phyloP scores from a whole-genome alignment of 2,797 vertebrate genomes.

The Muscicapa comitata region DNA sequence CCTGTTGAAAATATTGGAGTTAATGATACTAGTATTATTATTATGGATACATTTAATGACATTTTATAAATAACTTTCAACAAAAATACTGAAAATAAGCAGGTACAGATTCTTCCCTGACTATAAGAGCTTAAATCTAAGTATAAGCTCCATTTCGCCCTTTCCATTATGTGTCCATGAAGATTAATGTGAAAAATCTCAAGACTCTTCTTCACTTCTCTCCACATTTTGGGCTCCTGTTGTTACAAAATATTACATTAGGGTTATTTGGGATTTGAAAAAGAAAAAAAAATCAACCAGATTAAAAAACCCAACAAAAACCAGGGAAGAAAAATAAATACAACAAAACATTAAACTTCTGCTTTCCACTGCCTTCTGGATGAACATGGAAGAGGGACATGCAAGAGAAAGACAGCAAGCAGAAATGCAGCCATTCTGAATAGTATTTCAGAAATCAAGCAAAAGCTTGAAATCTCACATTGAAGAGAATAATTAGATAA shows the following conservation, averaged over 20 bases:
- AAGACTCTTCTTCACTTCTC: not conserved
- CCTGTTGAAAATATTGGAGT: constrained; percentile 74
- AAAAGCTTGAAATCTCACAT: not conserved
- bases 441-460: not conserved
- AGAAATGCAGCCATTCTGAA: not conserved
- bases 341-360: not conserved
- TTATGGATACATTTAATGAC: not conserved
- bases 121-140: not conserved
- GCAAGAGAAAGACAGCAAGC: not conserved
- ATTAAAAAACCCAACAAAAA: not conserved
- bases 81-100: not conserved
- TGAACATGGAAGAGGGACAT: not conserved
- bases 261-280: not conserved
- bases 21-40: not conserved
- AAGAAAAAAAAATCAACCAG: not conserved
- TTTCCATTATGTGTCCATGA: not conserved
- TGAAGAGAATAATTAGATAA: not conserved
- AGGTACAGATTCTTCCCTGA: not conserved
- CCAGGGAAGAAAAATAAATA: not conserved
- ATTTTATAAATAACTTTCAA: not conserved
- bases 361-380: not conserved
- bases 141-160: not conserved
- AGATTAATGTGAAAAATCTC: not conserved
- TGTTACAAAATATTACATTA: not conserved
- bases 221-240: not conserved